These are phyloP conservation scores for Mimachlamys varia DNA, from an alignment of 2,888 invertebrate species.

Conservation along the genomic window DNA sequence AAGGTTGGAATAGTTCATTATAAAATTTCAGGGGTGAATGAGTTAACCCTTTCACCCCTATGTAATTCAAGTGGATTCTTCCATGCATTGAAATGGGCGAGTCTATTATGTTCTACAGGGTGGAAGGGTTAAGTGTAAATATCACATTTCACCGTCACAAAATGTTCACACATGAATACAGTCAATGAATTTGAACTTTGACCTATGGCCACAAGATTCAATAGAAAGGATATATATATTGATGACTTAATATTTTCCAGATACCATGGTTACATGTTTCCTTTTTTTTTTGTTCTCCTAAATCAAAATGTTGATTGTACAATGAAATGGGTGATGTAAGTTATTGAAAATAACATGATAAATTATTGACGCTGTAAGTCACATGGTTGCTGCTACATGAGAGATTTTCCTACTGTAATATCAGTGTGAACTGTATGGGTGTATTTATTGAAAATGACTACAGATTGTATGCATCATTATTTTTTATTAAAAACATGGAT, in stretches of 20 bases:
- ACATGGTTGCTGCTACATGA: slow-evolving; percentile 27
- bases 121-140: slow-evolving; percentile 4
- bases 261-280: slow-evolving; percentile 28
- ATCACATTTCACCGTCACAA: background rate
- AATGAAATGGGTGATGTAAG: slow-evolving; percentile 15
- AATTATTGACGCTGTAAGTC: background rate
- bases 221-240: background rate
- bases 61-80: no score
- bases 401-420: slow-evolving; percentile 23
- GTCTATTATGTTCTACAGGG: no score
- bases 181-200: background rate
- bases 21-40: no score
- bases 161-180: background rate
- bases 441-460: slow-evolving; percentile 56
- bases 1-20: no score
- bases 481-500: slow-evolving; percentile 59
- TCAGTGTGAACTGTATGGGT: slow-evolving; percentile 45
- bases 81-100: no score
- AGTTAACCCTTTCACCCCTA: no score
- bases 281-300: background rate
- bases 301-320: slow-evolving; percentile 31
- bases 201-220: background rate
- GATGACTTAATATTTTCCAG: slow-evolving; percentile 29
- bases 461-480: slow-evolving; percentile 56
- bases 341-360: slow-evolving; percentile 1